phyloP scores from a whole-genome alignment of 2,888 invertebrate genomes.

The Drosophila limbata region DNA sequence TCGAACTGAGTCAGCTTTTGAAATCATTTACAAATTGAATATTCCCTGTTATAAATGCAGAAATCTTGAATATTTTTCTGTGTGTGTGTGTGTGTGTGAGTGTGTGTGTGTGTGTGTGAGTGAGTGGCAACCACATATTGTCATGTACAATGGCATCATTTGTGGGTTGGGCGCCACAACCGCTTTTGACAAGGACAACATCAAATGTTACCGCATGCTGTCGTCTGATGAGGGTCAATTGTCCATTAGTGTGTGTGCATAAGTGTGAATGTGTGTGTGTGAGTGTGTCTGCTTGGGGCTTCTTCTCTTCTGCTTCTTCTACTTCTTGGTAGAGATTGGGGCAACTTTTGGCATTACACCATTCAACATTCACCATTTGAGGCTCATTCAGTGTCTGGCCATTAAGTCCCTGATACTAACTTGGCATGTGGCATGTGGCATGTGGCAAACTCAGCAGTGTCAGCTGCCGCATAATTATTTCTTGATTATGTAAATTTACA shows the following conservation, averaged over 20 bases:
- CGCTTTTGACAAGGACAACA: constrained; percentile 61
- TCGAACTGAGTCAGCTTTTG: too few relatives aligned
- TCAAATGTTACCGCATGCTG: constrained; percentile 75
- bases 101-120: not conserved
- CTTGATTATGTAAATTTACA: constrained; percentile 74
- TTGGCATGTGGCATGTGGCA: constrained; percentile 23
- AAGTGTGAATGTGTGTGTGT: constrained; percentile 6
- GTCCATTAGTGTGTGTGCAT: constrained; percentile 51
- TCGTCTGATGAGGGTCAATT: constrained; percentile 69
- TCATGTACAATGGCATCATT: constrained; percentile 78
- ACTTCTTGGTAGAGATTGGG: too few relatives aligned
- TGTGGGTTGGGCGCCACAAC: constrained; percentile 61
- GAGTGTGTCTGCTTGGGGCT: constrained; percentile 27
- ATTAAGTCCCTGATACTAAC: constrained; percentile 26
- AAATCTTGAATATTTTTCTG: not conserved
- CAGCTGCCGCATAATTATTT: constrained; percentile 77
- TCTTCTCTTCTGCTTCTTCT: constrained; percentile 42
- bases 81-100: not conserved
- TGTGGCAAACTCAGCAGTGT: constrained; percentile 23
- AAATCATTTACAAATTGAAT: too few relatives aligned
- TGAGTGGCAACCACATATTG: constrained; percentile 65
- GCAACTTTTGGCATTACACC: constrained; percentile 65
- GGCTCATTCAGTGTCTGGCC: constrained; percentile 24
- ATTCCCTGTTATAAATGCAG: too few relatives aligned
- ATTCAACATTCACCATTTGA: not conserved